Evolutionary conservation across 2,113 vertebrate genomes (phyloP), one percentile per base, ranked within the genome.

Genomic region (Nothobranchius kuhntae): DNA sequence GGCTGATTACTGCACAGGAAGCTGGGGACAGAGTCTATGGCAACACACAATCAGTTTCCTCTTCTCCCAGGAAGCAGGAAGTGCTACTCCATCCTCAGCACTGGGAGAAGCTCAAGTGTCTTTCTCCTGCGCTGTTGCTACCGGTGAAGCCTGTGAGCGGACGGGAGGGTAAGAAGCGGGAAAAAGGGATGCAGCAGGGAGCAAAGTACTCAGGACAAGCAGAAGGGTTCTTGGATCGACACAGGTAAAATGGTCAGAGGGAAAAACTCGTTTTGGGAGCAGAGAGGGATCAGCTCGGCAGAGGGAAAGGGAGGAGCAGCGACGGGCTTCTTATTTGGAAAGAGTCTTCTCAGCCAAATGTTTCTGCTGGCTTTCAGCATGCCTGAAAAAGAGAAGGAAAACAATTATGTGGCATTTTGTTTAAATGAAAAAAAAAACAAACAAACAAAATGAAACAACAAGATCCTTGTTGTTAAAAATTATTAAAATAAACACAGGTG

Each of bases 301-400:
- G n/a, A 69, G 42, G 71, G 65, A 68, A 53, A 46, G 7, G 1
- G 65, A 65, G 53, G 38, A 74, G 65, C 40, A 17, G 65, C 68
- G 73, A 45, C 2, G 26, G 79, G 83, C 56, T 53, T 54, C 61
- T 96, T 91, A 99, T 93, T 99, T 99, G 47, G 96, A 92, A 0
- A 95, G 93, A 91, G 95, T 98, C 88, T 94, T 98, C 94, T 99
- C 97, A 67, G 96, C 95, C 97, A 99, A 89, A 93, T 99, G 96
- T 93, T 97, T 98, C 93, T 98, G 98, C 92, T 99, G 98, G 73
- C 97, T 98, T 87, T 99, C 97, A 0, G 98, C 98, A 53, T 98
- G 98, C 87, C 98, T 99, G 91, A 7, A 56, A 57, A 52, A 62
- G 2, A 82, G 13, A 67, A n/a, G 69, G n/a, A n/a, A 2, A n/a